These are phyloP conservation scores for Syngnathoides biaculeatus DNA, from an alignment of 2,113 vertebrate species.

Conservation along the genomic window DNA sequence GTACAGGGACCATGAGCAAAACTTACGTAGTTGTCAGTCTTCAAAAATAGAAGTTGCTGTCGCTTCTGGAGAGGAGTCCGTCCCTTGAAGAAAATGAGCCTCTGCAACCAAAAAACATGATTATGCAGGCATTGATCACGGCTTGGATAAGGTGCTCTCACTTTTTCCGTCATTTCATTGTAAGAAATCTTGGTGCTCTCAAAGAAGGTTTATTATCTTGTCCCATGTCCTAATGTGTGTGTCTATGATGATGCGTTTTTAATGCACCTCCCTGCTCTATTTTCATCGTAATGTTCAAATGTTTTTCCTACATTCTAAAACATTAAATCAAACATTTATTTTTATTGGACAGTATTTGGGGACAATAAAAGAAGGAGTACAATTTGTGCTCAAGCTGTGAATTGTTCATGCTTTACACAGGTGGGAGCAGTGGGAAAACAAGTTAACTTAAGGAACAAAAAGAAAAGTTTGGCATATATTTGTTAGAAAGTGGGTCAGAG, in stretches of 20 bases:
- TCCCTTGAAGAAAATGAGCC: conserved; percentile 12
- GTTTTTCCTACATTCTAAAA: conserved; percentile 1
- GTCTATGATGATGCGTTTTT: conserved; percentile 1
- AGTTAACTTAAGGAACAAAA: neutral
- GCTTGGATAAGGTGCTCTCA: conserved; percentile 29
- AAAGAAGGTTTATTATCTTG: conserved; percentile 37
- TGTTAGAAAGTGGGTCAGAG: conserved; percentile 3
- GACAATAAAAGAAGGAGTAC: neutral
- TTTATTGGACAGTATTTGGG: neutral
- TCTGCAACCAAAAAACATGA: conserved; percentile 46
- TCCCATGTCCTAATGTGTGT: conserved; percentile 6
- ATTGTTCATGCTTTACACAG: neutral
- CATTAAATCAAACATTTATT: neutral
- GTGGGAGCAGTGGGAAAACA: neutral
- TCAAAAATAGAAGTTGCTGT: conserved; percentile 6
- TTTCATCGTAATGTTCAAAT: neutral
- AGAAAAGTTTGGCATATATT: neutral
- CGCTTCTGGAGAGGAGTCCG: conserved; percentile 2
- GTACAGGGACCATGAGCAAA: neutral
- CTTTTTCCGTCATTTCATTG: conserved; percentile 23
- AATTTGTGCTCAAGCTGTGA: neutral
- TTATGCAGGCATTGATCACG: conserved; percentile 39
- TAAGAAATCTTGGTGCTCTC: conserved; percentile 33
- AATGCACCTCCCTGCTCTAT: conserved; percentile 1
- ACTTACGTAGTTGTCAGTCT: neutral